phyloP scores from a whole-genome alignment of 1,140 invertebrate species.

The Drosophila tani region DNA sequence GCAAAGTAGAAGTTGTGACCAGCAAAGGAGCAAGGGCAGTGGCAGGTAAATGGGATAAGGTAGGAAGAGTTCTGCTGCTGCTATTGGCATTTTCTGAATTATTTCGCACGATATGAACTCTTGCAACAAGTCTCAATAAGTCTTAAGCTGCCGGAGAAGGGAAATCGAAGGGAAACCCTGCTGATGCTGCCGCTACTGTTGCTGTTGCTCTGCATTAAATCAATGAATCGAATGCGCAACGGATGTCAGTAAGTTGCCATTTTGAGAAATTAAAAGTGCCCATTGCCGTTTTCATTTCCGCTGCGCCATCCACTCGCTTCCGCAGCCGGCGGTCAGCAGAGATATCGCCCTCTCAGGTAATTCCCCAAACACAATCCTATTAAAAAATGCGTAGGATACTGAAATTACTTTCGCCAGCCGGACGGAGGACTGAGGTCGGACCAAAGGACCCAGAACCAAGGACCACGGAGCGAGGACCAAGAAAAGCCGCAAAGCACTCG shows the following conservation, averaged over 20 bases:
- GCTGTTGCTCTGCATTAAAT: conserved; percentile 75
- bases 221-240: conserved; percentile 75
- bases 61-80: conserved; percentile 12
- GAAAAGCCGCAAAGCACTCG: conserved; percentile 74
- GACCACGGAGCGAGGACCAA: background rate
- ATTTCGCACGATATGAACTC: conserved; percentile 76
- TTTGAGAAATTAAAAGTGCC: conserved; percentile 83
- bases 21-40: conserved; percentile 5
- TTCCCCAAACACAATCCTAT: conserved; percentile 80
- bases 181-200: conserved; percentile 61
- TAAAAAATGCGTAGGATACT: conserved; percentile 59
- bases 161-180: conserved; percentile 31
- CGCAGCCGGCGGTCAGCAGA: conserved; percentile 44
- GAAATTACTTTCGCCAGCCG: conserved; percentile 44
- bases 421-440: background rate
- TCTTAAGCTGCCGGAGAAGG: conserved; percentile 59
- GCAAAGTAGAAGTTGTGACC: conserved; percentile 4
- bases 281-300: conserved; percentile 80
- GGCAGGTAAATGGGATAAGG: conserved; percentile 20
- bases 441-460: background rate
- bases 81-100: conserved; percentile 73
- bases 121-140: conserved; percentile 79
- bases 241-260: conserved; percentile 79
- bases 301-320: conserved; percentile 32
- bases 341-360: conserved; percentile 55